Conservation (phyloP, 30 jellyfish, hydroid and myxozoan species). For the Pseudorhiza aurosa region DNA sequence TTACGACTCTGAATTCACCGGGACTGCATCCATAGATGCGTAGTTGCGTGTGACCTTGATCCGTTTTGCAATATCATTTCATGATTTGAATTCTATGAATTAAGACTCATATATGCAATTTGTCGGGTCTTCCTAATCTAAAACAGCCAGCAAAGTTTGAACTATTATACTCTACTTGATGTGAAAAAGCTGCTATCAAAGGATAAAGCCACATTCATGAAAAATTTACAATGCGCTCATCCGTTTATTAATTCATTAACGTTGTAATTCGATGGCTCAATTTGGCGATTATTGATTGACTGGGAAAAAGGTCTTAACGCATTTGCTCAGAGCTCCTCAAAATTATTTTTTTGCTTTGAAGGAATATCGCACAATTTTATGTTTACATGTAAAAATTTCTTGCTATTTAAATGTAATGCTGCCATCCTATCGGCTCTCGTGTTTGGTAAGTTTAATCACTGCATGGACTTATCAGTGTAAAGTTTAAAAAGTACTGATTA, state of each 20-base stretch:
- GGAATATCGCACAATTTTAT: too few relatives aligned
- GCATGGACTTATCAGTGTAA: too few relatives aligned
- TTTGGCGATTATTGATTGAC: slow-evolving; percentile 4
- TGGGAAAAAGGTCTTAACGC: too few relatives aligned
- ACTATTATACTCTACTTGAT: not conserved
- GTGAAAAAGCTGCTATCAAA: slow-evolving; percentile 4
- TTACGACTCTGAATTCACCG: too few relatives aligned
- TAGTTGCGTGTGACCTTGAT: not conserved
- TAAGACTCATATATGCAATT: not conserved
- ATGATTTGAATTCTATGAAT: not conserved
- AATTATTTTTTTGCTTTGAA: too few relatives aligned
- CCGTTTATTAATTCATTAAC: slow-evolving; percentile 8
- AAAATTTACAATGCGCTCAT: not conserved
- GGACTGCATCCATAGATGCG: not conserved
- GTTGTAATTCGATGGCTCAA: slow-evolving; percentile 8
- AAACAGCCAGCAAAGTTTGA: not conserved
- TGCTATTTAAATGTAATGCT: too few relatives aligned
- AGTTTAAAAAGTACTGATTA: too few relatives aligned
- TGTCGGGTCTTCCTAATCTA: not conserved
- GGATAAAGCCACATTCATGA: slow-evolving; percentile 13
- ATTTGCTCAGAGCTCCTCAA: too few relatives aligned
- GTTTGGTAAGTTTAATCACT: too few relatives aligned
- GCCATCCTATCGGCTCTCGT: too few relatives aligned
- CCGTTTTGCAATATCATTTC: not conserved
- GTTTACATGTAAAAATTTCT: too few relatives aligned